Percentiles rank a stretch among this genome's conserved stretches.
Conservation (phyloP, 2,797 vertebrate species). For the Poecile montanus region DNA sequence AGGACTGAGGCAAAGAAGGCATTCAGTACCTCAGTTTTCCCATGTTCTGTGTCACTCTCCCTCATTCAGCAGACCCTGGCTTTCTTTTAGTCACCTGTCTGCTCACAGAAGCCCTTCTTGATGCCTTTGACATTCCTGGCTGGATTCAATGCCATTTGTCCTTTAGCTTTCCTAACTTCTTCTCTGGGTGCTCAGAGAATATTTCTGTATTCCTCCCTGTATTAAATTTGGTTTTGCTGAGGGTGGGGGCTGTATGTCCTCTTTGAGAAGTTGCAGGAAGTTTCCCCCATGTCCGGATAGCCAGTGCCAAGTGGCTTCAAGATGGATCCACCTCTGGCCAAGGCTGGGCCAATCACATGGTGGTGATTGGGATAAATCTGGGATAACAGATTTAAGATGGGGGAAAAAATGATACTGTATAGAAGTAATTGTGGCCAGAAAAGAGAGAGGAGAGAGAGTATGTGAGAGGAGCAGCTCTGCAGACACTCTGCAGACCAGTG, state of each 20-base stretch:
- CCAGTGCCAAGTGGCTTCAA: background rate
- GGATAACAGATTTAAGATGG: background rate
- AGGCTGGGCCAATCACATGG: background rate
- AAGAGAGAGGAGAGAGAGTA: background rate
- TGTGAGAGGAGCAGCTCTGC: background rate
- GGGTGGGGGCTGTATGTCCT: background rate
- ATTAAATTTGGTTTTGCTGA: background rate
- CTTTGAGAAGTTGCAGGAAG: background rate
- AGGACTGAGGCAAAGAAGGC: background rate
- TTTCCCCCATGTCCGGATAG: background rate
- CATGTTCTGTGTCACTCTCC: background rate
- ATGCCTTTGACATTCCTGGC: background rate
- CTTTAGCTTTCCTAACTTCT: background rate
- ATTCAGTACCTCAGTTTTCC: background rate
- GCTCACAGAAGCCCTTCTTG: background rate
- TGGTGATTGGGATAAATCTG: background rate
- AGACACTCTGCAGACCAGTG: background rate
- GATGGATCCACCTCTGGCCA: background rate
- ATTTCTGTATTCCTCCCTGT: background rate
- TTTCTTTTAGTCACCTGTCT: background rate
- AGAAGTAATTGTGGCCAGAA: background rate
- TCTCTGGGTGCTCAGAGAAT: background rate
- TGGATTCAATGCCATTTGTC: background rate
- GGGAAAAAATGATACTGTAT: too few relatives aligned
- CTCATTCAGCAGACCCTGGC: background rate